phyloP scores from a whole-genome alignment of 1,140 invertebrate genomes.

The Papilio dardanus region DNA sequence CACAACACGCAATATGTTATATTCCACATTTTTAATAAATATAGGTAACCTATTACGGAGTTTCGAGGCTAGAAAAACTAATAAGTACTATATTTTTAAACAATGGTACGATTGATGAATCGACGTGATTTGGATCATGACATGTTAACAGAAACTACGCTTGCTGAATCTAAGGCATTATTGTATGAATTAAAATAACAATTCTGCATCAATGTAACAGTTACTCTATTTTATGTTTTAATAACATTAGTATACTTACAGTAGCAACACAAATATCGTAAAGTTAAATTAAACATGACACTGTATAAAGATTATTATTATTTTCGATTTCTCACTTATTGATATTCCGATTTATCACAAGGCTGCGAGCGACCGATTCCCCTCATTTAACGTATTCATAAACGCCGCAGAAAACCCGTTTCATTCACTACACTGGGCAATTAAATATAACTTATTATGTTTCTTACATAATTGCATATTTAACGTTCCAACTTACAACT shows the following conservation, averaged over 20 bases:
- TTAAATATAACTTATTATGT: slow-evolving; percentile 45
- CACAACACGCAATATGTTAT: slow-evolving; percentile 64
- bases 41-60: neutral
- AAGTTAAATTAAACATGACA: slow-evolving; percentile 18
- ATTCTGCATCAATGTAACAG: neutral
- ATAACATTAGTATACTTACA: slow-evolving; percentile 12
- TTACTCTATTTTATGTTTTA: neutral
- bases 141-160: neutral
- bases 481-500: slow-evolving; percentile 42
- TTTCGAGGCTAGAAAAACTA: neutral
- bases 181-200: neutral
- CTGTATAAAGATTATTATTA: neutral
- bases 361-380: slow-evolving; percentile 59
- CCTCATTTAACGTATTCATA: slow-evolving; percentile 56
- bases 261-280: slow-evolving; percentile 19
- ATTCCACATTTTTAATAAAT: slow-evolving; percentile 27
- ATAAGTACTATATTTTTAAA: neutral
- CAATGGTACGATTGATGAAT: no score
- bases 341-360: slow-evolving; percentile 50
- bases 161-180: neutral
- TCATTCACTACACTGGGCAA: slow-evolving; percentile 44
- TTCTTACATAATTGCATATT: slow-evolving; percentile 43
- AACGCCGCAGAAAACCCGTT: slow-evolving; percentile 58
- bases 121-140: neutral
- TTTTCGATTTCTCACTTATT: slow-evolving; percentile 8